These are phyloP conservation scores for Syrrhaptes paradoxus DNA, from an alignment of 2,113 vertebrate genomes.

Conservation along the genomic window DNA sequence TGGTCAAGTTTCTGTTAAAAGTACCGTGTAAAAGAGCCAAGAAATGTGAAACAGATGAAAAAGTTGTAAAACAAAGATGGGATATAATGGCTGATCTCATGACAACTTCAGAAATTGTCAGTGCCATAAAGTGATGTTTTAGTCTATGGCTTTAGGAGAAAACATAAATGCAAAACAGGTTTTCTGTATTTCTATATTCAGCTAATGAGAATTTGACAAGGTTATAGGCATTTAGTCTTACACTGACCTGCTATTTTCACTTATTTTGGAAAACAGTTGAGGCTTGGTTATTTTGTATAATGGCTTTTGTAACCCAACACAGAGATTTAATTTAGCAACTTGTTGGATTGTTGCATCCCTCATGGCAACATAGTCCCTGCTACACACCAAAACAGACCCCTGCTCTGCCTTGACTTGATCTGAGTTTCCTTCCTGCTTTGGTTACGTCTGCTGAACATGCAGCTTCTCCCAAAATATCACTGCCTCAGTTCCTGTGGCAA, in stretches of 20 bases:
- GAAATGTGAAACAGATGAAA: conserved; percentile 51
- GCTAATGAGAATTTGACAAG: background rate
- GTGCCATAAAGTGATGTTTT: background rate
- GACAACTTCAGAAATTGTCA: conserved; percentile 20
- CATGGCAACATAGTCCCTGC: background rate
- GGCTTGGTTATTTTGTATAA: background rate
- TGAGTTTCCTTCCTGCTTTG: background rate
- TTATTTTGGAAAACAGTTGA: background rate
- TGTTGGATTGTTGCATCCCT: background rate
- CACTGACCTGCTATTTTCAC: background rate
- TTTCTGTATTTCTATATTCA: background rate
- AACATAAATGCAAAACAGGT: background rate
- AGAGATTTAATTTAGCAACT: background rate
- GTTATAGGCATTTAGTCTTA: background rate
- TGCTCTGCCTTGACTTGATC: background rate
- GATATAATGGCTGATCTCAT: conserved; percentile 18
- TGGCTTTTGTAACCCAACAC: background rate
- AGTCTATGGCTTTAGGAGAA: background rate
- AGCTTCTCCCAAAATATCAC: background rate
- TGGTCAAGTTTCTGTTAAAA: conserved; percentile 27
- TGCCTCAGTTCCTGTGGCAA: background rate
- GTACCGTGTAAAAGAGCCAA: background rate
- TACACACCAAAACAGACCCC: background rate
- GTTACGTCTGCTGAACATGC: background rate
- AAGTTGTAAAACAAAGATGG: conserved; percentile 2